Base-by-base conservation (phyloP, 2,113 vertebrate species). In the Spermophilus dauricus region DNA sequence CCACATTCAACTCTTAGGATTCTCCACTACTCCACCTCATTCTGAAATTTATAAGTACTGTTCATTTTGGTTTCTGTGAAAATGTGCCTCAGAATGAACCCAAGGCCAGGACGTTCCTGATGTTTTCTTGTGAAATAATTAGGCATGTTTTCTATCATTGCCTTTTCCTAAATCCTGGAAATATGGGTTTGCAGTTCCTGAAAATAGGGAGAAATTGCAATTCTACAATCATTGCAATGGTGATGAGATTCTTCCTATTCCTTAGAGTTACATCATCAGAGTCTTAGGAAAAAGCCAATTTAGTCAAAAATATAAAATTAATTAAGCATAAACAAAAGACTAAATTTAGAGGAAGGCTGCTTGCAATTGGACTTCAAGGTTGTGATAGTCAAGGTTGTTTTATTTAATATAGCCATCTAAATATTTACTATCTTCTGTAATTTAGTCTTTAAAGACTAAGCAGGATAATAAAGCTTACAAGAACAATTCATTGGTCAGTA, bases 221-320 rank as follows among this genome's bases (percentile, higher is more conserved):
- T 69, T 65, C 39, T 2, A 1, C 53, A 12, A 84, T 63, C 37
- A 76, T 1, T 67, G 18, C 84, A 34, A 58, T 39, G 39, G 22
- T 84, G 63, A 39, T 8, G 1, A 61, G 28, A 42, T 45, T 30
- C 80, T 63, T 89, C 20, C 42, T 22, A 42, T 92, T 56, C 18
- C 34, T 14, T 8, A 2, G 73, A 76, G 73, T 48, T 85, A 87
- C 16, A 63, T 45, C 34, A 76, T 72, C 13, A 63, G 20, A 37
- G 8, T 84, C 61, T 72, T 70, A 32, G 51, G 8, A 26, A 28
- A 90, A 91, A 85, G 34, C 24, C 30, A 76, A 4, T 26, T 84
- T 84, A 90, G 42, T 84, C 8, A 92, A 93, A 86, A 75, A 56
- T 58, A 75, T 37, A 75, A 95, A 92, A 69, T 75, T 58, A 88